Conservation (phyloP, 2,888 invertebrate genomes). For the Macrosiphum euphorbiae region DNA sequence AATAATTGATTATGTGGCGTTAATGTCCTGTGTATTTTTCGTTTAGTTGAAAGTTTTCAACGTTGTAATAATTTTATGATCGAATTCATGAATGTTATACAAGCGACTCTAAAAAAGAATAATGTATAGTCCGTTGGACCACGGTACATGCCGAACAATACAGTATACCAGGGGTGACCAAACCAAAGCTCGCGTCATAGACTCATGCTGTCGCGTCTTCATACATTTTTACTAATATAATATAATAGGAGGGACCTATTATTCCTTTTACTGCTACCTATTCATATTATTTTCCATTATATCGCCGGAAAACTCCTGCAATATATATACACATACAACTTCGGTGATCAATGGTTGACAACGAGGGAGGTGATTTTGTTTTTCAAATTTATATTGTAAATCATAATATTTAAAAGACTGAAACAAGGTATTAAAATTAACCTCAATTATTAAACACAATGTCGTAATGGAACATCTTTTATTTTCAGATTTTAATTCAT, state of each 20-base stretch:
- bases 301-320: too few species aligned
- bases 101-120: neutral
- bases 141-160: neutral
- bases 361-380: neutral
- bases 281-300: too few species aligned
- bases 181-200: too few species aligned
- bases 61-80: neutral
- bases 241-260: too few species aligned
- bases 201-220: too few species aligned
- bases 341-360: neutral
- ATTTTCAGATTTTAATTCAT: neutral
- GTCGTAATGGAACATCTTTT: neutral
- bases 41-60: neutral
- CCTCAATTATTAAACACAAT: neutral
- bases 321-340: neutral
- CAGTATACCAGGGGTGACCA: too few species aligned
- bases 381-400: neutral
- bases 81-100: neutral
- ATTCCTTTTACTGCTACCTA: too few species aligned
- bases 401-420: neutral
- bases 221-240: too few species aligned
- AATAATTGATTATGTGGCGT: neutral
- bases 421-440: neutral
- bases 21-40: neutral
- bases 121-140: neutral